Percentiles rank a stretch among this genome's conserved stretches.
phyloP scores from a whole-genome alignment of 2,797 vertebrate species.

The Etheostoma nigrum region DNA sequence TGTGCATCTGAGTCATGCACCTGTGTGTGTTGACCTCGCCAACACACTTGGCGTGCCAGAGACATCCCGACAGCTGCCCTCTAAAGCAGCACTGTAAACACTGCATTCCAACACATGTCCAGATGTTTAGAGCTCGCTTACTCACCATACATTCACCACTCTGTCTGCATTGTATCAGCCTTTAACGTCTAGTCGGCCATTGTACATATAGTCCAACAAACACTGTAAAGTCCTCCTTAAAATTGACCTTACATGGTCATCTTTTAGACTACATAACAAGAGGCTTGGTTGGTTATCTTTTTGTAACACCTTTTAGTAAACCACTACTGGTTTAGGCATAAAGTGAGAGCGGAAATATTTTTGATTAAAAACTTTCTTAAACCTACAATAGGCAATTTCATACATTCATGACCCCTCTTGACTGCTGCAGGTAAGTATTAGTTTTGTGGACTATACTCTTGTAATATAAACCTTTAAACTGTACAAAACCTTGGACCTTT shows the following conservation, averaged over 20 bases:
- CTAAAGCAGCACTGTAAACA: conserved; percentile 51
- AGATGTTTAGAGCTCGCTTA: conserved; percentile 46
- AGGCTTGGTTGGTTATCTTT: neutral
- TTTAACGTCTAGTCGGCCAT: conserved; percentile 39
- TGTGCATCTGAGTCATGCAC: conserved; percentile 16
- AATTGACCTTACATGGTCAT: conserved; percentile 35
- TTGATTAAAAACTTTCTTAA: neutral
- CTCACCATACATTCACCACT: conserved; percentile 1
- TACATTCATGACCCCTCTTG: neutral
- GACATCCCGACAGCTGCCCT: conserved; percentile 46
- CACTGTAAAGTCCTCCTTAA: conserved; percentile 14
- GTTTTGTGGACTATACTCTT: neutral
- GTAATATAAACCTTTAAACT: neutral
- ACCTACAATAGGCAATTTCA: neutral
- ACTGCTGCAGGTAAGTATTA: neutral
- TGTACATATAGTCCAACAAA: conserved; percentile 4
- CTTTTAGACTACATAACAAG: neutral
- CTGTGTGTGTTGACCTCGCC: conserved; percentile 23
- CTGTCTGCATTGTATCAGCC: conserved; percentile 62
- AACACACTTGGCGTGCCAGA: conserved; percentile 7
- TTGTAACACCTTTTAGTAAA: neutral
- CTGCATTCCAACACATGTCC: conserved; percentile 18
- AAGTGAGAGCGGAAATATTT: neutral
- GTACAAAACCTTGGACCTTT: neutral
- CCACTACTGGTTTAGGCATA: neutral